Conservation (phyloP, 1,140 invertebrate genomes). For the Plodia interpunctella region DNA sequence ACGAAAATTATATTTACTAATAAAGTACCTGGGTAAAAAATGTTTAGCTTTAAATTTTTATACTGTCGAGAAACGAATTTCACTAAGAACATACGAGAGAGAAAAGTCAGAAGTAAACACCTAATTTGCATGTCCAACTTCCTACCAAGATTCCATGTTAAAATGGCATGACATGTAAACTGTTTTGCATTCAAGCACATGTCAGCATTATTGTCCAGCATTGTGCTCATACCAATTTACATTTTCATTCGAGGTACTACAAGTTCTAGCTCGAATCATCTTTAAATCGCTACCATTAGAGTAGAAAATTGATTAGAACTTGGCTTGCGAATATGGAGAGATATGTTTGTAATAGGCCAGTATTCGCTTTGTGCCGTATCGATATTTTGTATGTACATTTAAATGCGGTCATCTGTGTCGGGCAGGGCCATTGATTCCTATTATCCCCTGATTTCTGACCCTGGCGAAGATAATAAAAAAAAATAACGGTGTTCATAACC, state of each 20-base stretch:
- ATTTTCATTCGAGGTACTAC: not conserved
- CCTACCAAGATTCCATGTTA: constrained; percentile 56
- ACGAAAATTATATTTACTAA: too few relatives aligned
- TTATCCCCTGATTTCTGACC: too few relatives aligned
- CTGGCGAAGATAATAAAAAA: too few relatives aligned
- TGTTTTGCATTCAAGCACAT: constrained; percentile 66
- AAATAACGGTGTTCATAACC: too few relatives aligned
- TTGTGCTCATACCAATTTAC: constrained; percentile 40
- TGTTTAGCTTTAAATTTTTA: too few relatives aligned
- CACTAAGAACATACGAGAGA: constrained; percentile 14
- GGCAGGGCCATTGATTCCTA: constrained; percentile 19
- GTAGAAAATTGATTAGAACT: constrained; percentile 18
- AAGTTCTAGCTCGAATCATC: constrained; percentile 11
- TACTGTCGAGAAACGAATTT: too few relatives aligned
- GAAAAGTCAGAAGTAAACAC: constrained; percentile 17
- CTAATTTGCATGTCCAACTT: constrained; percentile 37
- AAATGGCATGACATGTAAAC: constrained; percentile 58
- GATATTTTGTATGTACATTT: constrained; percentile 72
- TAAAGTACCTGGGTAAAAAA: too few relatives aligned
- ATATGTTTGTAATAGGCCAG: constrained; percentile 36
- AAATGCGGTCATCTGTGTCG: constrained; percentile 62
- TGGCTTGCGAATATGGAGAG: constrained; percentile 9
- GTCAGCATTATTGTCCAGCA: constrained; percentile 63
- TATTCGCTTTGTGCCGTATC: constrained; percentile 59
- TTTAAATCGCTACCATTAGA: constrained; percentile 15